Conservation (phyloP, 2,113 vertebrate species). For the Caracal caracal region DNA sequence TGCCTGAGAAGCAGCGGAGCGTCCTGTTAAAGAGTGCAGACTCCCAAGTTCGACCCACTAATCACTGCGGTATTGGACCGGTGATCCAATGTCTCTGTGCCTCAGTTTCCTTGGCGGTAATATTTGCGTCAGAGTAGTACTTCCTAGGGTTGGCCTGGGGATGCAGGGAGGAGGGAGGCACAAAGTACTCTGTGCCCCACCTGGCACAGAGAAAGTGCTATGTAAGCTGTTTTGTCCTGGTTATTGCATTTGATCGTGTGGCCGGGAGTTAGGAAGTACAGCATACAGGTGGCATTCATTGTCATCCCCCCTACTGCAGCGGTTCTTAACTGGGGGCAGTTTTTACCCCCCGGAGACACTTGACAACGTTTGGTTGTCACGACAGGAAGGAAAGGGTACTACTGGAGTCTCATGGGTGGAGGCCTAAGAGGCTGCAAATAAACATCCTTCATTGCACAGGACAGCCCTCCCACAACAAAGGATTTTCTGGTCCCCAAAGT, state of each 20-base stretch:
- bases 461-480: neutral
- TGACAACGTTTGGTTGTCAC: neutral
- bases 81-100: neutral
- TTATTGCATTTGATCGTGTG: rapidly evolving
- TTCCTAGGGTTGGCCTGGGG: neutral
- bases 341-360: neutral
- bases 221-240: too few species aligned
- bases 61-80: neutral
- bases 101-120: neutral
- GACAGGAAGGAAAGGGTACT: neutral
- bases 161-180: neutral
- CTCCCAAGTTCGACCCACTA: neutral
- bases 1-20: neutral
- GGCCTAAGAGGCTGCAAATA: neutral
- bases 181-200: neutral
- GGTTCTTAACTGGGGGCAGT: neutral
- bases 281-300: neutral
- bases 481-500: neutral
- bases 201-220: neutral
- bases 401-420: neutral
- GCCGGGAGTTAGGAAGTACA: neutral
- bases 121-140: neutral
- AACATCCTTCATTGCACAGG: rapidly evolving
- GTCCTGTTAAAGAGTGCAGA: neutral
- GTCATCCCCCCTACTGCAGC: too few species aligned